Evolutionary conservation across 2,113 vertebrate genomes (phyloP), one percentile per base, ranked within the genome.

Genomic region (Cyanocitta stelleri): DNA sequence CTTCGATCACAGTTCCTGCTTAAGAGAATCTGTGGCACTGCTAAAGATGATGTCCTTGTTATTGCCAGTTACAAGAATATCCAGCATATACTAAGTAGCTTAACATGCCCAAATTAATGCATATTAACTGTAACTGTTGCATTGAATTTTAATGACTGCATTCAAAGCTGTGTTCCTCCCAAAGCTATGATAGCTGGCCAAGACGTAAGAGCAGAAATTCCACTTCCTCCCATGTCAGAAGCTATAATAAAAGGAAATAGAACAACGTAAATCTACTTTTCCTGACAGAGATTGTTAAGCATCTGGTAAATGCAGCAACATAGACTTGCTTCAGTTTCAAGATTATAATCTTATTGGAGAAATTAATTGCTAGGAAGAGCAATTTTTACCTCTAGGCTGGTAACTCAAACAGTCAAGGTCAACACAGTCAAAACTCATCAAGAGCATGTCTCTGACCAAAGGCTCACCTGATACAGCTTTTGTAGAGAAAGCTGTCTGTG

Each of bases 171-270:
- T 39, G 22, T 86, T 93, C 27, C 18, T 80, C 35, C 46, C 58
- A 90, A 51, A 94, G 67, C 35, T 94, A 33, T 79, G 85, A 79
- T 4, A 80, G 30, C 55, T 6, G 1, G 55, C 67, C 86, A 84
- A 95, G 48, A 93, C 52, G 59, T 88, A 92, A 90, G 83, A 74
- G 48, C 63, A 92, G 81, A 94, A 72, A 90, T 84, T 95, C 21
- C 33, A 77, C 90, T 97, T 92, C 83, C 79, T 90, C 23, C 8
- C 19, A 17, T 90, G 46, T 71, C 56, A 94, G 89, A 80, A 94
- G 30, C 49, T 80, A 59, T 90, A 88, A 96, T 63, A 84, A 93
- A 92, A 86, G 72, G 90, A 97, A 96, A 94, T 90, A 76, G 59
- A 93, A 73, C 55, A 71, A 39, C n/a, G 86, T 90, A 30, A 55